Evolutionary conservation across 2,888 invertebrate species (phyloP).

Genomic region (Drosophila trichaetosa): DNA sequence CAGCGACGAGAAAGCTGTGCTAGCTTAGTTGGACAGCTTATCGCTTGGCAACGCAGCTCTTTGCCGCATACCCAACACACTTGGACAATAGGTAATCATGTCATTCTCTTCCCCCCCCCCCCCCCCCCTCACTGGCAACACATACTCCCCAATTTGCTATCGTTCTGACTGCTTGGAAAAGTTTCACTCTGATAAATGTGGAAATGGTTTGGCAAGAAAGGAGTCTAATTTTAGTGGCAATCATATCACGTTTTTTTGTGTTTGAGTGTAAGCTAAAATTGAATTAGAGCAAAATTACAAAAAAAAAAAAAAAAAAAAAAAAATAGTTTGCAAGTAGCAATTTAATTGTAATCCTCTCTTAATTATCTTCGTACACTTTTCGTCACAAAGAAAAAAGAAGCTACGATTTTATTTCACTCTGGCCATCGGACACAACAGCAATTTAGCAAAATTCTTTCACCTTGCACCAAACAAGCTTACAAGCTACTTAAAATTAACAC

Average conservation of each 20-base stretch:
- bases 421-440: not conserved
- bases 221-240: not conserved
- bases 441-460: not conserved
- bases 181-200: not conserved
- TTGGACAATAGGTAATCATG: conserved; percentile 16
- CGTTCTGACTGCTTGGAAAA: not conserved
- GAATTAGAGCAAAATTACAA: not conserved
- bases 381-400: not conserved
- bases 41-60: conserved; percentile 24
- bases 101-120: not conserved
- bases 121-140: not conserved
- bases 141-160: not conserved
- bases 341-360: not conserved
- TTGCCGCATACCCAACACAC: conserved; percentile 24
- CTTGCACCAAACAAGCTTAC: not conserved
- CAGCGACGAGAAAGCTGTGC: conserved; percentile 2
- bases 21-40: conserved; percentile 36
- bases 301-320: not conserved
- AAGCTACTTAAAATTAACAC: too few species aligned
- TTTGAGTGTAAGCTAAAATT: not conserved
- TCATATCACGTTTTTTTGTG: not conserved
- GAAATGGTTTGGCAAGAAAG: not conserved
- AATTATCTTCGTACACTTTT: not conserved
- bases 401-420: not conserved
- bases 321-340: not conserved